Conservation (phyloP, 2,888 invertebrate species). For the Caradrina clavipalpis region DNA sequence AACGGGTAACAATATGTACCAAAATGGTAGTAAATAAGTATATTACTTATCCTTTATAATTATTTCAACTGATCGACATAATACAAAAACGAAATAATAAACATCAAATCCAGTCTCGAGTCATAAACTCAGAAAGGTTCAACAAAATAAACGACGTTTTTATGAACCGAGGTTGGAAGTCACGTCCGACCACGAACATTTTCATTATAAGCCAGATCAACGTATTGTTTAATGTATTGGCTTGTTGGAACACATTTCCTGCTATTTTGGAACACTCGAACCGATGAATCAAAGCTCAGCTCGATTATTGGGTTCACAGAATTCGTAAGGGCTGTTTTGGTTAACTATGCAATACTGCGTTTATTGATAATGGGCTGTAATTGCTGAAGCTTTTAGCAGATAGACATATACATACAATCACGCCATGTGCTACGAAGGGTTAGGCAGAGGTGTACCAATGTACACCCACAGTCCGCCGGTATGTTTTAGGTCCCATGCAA, state of each 20-base stretch:
- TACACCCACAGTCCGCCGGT: no score
- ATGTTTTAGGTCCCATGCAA: no score
- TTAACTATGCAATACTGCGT: not conserved
- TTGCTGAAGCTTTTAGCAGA: not conserved
- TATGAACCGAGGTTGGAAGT: slow-evolving; percentile 15
- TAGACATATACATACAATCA: no score
- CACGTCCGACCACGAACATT: slow-evolving; percentile 18
- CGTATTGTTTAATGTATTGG: slow-evolving; percentile 21
- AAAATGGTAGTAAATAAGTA: no score
- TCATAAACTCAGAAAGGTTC: slow-evolving; percentile 18
- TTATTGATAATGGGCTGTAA: not conserved
- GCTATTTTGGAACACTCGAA: slow-evolving; percentile 14
- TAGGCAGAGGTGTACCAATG: no score
- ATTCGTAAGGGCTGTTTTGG: slow-evolving; percentile 6
- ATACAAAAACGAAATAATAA: not conserved
- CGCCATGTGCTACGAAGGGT: no score
- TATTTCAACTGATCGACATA: not conserved
- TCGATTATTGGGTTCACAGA: slow-evolving; percentile 25
- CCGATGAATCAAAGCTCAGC: slow-evolving; percentile 20
- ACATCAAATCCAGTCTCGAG: not conserved
- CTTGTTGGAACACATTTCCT: slow-evolving; percentile 23
- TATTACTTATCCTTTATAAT: no score
- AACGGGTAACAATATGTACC: no score
- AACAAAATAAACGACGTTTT: slow-evolving; percentile 32
- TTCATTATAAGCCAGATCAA: slow-evolving; percentile 1